These are phyloP conservation scores for Phenganax marumi DNA, from an alignment of 92 coral and sea anemone genomes.

Conservation along the genomic window DNA sequence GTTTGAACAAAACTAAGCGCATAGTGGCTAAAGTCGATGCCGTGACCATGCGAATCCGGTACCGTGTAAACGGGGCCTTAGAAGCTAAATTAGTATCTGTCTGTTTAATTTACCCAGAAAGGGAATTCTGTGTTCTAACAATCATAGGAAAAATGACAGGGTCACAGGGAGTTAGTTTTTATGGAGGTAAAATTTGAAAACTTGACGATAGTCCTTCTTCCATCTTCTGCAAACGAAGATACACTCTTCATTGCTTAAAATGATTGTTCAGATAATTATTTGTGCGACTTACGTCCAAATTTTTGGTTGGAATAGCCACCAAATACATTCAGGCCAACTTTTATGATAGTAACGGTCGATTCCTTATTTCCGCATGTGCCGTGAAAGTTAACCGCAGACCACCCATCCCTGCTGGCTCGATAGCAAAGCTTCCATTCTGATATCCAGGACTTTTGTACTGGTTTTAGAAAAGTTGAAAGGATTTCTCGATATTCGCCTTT, in stretches of 20 bases:
- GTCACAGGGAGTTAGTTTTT: not conserved
- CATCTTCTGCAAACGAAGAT: too few relatives aligned
- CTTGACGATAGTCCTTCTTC: too few relatives aligned
- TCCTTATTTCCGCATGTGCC: constrained; percentile 36
- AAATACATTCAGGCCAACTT: constrained; percentile 27
- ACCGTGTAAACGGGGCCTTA: too few relatives aligned
- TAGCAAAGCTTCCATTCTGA: constrained; percentile 30
- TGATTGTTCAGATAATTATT: not conserved
- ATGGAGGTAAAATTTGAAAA: too few relatives aligned
- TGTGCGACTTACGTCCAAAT: constrained; percentile 24
- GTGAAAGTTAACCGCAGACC: constrained; percentile 42
- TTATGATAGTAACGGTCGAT: constrained; percentile 23
- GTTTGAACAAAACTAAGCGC: too few relatives aligned
- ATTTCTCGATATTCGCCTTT: not conserved
- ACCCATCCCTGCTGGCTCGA: constrained; percentile 40
- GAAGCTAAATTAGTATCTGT: too few relatives aligned
- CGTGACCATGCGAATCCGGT: too few relatives aligned
- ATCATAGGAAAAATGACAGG: not conserved
- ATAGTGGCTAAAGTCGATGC: too few relatives aligned
- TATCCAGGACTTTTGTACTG: not conserved
- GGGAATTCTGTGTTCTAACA: too few relatives aligned
- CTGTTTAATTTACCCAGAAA: too few relatives aligned
- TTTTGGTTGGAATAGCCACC: constrained; percentile 32
- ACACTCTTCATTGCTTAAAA: not conserved
- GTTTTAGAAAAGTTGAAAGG: constrained; percentile 14